A percentile compares a stretch with the other conserved stretches of the same genome.
phyloP scores from a whole-genome alignment of 2,797 vertebrate genomes.

The Ctenopoma kingsleyae region DNA sequence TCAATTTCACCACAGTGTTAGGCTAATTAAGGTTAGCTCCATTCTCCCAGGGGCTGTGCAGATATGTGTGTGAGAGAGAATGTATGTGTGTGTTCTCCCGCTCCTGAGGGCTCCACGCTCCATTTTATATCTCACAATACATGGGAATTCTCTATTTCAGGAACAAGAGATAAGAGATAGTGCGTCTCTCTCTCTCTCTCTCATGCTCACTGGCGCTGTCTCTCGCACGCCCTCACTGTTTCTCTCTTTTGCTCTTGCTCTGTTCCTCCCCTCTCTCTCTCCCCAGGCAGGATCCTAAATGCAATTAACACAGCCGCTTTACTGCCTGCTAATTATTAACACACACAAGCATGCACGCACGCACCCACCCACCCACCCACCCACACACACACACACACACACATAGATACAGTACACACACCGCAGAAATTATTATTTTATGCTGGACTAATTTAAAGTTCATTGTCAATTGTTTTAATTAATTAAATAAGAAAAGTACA shows the following conservation, averaged over 20 bases:
- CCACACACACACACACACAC: slow-evolving; percentile 18
- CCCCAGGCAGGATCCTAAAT: slow-evolving; percentile 92
- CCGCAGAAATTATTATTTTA: slow-evolving; percentile 87
- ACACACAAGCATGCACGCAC: slow-evolving; percentile 80
- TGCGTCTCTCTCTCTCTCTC: slow-evolving; percentile 29
- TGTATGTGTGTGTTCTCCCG: slow-evolving; percentile 61
- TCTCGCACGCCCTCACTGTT: slow-evolving; percentile 5
- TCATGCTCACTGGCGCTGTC: too few relatives aligned
- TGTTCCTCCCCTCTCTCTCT: slow-evolving; percentile 76
- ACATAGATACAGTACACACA: slow-evolving; percentile 19
- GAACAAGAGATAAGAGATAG: slow-evolving; percentile 88
- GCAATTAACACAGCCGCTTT: slow-evolving; percentile 96
- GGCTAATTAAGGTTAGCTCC: slow-evolving; percentile 98
- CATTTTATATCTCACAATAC: slow-evolving; percentile 88
- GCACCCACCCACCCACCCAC: slow-evolving; percentile 30
- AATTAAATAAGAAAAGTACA: slow-evolving; percentile 88
- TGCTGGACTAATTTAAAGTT: slow-evolving; percentile 96
- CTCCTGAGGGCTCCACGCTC: slow-evolving; percentile 82
- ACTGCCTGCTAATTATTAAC: slow-evolving; percentile 99
- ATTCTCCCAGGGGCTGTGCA: slow-evolving; percentile 91
- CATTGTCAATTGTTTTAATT: slow-evolving; percentile 89
- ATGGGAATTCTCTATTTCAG: slow-evolving; percentile 95
- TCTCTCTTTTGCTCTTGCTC: slow-evolving; percentile 61
- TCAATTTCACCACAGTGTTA: slow-evolving; percentile 90
- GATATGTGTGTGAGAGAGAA: slow-evolving; percentile 35